A percentile compares a stretch with the other conserved stretches of the same genome.
These are phyloP conservation scores for Cataglyphis altisquamis DNA, from an alignment of 2,888 invertebrate genomes.

Conservation along the genomic window DNA sequence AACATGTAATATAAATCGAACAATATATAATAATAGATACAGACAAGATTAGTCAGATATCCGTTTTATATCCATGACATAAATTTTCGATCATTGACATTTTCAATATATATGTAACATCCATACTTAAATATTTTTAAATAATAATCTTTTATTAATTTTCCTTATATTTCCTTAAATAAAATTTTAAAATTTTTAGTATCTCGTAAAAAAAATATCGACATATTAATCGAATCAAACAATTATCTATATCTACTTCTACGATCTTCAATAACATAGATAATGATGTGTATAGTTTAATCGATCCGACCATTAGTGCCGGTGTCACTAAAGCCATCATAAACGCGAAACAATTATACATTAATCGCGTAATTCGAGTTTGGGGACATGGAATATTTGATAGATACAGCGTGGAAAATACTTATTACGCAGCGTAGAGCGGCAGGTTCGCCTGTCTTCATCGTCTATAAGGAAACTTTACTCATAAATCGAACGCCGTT, in stretches of 20 bases:
- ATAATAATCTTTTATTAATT: not conserved
- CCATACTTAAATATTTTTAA: not conserved
- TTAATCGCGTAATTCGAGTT: slow-evolving; percentile 50
- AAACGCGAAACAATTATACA: slow-evolving; percentile 58
- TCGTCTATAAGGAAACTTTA: slow-evolving; percentile 33
- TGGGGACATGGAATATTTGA: slow-evolving; percentile 24
- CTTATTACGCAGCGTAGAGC: slow-evolving; percentile 28
- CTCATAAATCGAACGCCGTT: slow-evolving; percentile 50
- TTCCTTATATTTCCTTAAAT: not conserved
- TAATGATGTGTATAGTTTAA: slow-evolving; percentile 35
- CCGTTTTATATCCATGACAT: not conserved
- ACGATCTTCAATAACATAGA: slow-evolving; percentile 16
- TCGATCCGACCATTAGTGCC: slow-evolving; percentile 53
- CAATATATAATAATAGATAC: not conserved
- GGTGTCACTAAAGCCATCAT: slow-evolving; percentile 43
- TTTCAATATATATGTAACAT: not conserved
- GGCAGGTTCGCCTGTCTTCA: not conserved
- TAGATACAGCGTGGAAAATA: slow-evolving; percentile 37
- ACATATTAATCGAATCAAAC: not conserved
- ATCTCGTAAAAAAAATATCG: not conserved
- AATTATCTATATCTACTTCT: not conserved
- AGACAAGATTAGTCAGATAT: not conserved
- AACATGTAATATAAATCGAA: not conserved
- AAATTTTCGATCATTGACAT: not conserved
- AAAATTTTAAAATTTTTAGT: not conserved